Base-by-base conservation (phyloP, 2,113 vertebrate genomes). In the Sinocyclocheilus anshuiensis region DNA sequence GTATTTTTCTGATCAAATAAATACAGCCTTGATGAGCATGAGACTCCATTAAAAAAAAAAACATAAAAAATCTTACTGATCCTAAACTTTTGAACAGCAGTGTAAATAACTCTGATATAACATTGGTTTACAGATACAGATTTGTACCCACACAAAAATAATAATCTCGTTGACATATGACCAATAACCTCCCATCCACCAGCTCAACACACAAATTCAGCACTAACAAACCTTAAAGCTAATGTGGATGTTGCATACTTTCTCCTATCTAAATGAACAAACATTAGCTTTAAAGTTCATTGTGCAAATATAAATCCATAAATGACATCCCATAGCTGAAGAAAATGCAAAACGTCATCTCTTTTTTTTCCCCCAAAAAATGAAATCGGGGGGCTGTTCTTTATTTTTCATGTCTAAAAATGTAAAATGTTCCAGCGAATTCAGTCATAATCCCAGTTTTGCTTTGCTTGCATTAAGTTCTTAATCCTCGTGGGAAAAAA, bases 401-500 rank as follows among this genome's bases (percentile, higher is more conserved):
- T 22, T 78, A 18, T 78, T 36, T 20, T 6, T 20, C 26, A 78
- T 57, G 33, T 39, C 1, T 18, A 39, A 72, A 72, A 33, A 77
- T 18, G 29, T 33, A 10, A 18, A 55, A 10, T 59, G 16, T 20
- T 59, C 18, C 20, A 11, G 29, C 26, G 15, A 77, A 33, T 77
- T 55, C 48, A 39, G 29, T 79, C 55, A 39, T 61, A 79, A n/a
- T 79, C 29, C 26, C 2, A 57, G n/a, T 55, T 78, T 78, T 72
- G 18, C 77, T 63, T 55, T 74, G 61, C 33, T 36, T 59, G 72
- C 74, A 79, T 39, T 39, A 72, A 72, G 15, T 18, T 33, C 33
- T 22, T 8, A 33, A 13, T 50, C 29, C 13, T 59, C 20, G 4
- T 81, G 33, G 53, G 42, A 42, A 84, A 16, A 77, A 39, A 77